Evolutionary conservation across 2,113 vertebrate genomes (phyloP).

Genomic region (Campylomormyrus tamandua): DNA sequence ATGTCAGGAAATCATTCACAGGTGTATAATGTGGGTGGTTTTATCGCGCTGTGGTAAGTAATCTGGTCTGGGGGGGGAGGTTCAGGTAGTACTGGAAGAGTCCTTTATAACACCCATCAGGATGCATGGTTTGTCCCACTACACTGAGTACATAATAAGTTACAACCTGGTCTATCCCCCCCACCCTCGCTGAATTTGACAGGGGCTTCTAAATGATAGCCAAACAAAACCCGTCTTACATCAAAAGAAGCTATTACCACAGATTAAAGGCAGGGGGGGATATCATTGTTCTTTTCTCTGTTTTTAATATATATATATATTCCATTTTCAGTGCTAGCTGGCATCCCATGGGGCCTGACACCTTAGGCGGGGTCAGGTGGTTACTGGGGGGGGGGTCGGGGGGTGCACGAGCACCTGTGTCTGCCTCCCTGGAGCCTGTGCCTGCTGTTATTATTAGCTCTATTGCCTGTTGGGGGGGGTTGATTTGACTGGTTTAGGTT

Average conservation of each 20-base stretch:
- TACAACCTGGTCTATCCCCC: background rate
- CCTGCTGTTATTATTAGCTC: constrained; percentile 77
- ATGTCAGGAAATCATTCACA: background rate
- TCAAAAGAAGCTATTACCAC: constrained; percentile 26
- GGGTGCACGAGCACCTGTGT: constrained; percentile 65
- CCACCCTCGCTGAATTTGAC: background rate
- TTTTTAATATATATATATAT: background rate
- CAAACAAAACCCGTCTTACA: constrained; percentile 7
- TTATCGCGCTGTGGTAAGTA: background rate
- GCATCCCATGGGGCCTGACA: constrained; percentile 61
- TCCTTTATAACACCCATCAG: background rate
- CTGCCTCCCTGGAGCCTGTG: constrained; percentile 72
- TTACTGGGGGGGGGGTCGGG: constrained; percentile 22
- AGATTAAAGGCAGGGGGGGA: background rate
- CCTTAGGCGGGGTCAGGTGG: constrained; percentile 49
- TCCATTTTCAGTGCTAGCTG: constrained; percentile 43
- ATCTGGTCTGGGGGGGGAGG: background rate
- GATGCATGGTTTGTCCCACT: background rate
- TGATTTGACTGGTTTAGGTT: background rate
- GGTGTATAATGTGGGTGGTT: background rate
- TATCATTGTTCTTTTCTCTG: background rate
- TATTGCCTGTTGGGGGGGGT: constrained; percentile 56
- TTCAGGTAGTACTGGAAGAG: background rate
- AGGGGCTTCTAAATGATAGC: background rate
- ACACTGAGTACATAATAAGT: background rate